Conservation (phyloP, 2,797 vertebrate species). For the Miichthys miiuy region DNA sequence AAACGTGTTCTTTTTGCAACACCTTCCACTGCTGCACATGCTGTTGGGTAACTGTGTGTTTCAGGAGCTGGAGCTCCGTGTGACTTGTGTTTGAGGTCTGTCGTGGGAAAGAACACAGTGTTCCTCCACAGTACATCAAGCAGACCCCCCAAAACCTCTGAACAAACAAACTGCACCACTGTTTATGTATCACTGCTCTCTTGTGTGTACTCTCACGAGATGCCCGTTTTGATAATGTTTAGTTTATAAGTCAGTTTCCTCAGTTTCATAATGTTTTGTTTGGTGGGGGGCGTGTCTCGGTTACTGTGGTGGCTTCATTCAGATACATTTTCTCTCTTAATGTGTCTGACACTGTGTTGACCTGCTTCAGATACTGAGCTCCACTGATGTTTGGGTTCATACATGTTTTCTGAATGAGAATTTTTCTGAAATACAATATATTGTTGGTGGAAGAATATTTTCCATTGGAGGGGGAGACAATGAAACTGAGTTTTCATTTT, state of each 20-base stretch:
- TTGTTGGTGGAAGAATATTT: background rate
- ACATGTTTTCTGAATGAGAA: background rate
- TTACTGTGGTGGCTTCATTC: background rate
- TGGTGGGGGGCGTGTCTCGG: slow-evolving; percentile 30
- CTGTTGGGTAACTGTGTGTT: background rate
- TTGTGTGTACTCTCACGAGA: slow-evolving; percentile 29
- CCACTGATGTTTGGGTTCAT: too few species aligned
- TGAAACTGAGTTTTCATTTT: background rate
- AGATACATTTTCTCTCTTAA: too few species aligned
- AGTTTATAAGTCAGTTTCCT: slow-evolving; percentile 34
- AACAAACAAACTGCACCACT: slow-evolving; percentile 30
- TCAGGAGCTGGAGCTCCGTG: background rate
- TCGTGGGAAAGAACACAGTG: slow-evolving; percentile 45
- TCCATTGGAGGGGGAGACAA: too few species aligned
- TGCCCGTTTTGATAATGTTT: slow-evolving; percentile 2
- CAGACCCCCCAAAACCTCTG: background rate
- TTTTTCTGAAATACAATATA: background rate
- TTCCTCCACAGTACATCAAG: slow-evolving; percentile 11
- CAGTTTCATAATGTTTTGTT: slow-evolving; percentile 25
- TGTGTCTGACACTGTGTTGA: too few species aligned
- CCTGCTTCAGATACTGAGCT: too few species aligned
- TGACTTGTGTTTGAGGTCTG: background rate
- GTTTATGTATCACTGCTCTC: slow-evolving; percentile 38
- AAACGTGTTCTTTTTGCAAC: background rate
- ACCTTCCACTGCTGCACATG: background rate